A percentile compares a stretch with the other conserved stretches of the same genome.
Conservation (phyloP, 64 coral and sea anemone species). For the Actinia equina region DNA sequence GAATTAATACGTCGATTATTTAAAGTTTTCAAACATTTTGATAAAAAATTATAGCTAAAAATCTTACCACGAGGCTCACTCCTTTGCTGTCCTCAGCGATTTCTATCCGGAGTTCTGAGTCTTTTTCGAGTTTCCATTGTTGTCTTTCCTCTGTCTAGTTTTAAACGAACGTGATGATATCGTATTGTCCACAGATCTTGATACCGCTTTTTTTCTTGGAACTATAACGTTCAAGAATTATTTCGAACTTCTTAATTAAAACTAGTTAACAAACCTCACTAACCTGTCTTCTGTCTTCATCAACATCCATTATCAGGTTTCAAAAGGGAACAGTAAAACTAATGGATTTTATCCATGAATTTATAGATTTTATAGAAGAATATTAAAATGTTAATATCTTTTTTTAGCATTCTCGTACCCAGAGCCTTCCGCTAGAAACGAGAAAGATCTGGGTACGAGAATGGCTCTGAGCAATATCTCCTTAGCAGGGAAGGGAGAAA, state of each 20-base stretch:
- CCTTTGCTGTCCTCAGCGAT: conserved; percentile 65
- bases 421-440: too few species aligned
- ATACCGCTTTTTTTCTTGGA: not conserved
- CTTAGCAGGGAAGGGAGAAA: not conserved
- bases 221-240: too few species aligned
- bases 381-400: too few species aligned
- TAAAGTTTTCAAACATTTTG: too few species aligned
- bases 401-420: too few species aligned
- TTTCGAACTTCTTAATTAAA: not conserved
- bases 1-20: too few species aligned
- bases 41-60: not conserved
- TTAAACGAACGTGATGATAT: too few species aligned
- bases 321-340: not conserved
- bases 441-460: too few species aligned
- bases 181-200: not conserved
- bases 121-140: conserved; percentile 86
- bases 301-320: conserved; percentile 22
- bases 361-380: too few species aligned
- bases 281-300: conserved; percentile 48
- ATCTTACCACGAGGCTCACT: conserved; percentile 71
- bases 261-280: not conserved
- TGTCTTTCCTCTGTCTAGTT: conserved; percentile 66
- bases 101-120: conserved; percentile 74
- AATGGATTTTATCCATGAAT: too few species aligned
- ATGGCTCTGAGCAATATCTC: not conserved